Evolutionary conservation across 2,888 invertebrate species (phyloP).

Genomic region (Heliconius ismenius): DNA sequence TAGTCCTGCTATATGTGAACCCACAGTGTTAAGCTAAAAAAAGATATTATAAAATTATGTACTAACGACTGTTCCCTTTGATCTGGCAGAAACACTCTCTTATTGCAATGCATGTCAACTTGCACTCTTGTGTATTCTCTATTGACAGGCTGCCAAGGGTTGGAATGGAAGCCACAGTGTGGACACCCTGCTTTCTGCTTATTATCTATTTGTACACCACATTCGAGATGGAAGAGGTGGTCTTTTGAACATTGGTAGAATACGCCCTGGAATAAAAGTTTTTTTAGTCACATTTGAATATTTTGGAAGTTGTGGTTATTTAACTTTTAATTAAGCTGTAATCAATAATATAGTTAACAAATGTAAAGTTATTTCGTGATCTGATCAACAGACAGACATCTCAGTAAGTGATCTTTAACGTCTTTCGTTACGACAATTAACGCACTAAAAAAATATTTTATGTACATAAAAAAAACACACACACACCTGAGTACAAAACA

Average conservation of each 20-base stretch:
- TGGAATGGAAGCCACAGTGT: conserved; percentile 71
- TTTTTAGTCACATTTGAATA: background rate
- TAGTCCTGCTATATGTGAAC: too few relatives aligned
- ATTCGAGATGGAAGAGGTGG: conserved; percentile 92
- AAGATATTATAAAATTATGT: background rate
- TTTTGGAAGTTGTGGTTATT: background rate
- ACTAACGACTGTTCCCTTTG: conserved; percentile 73
- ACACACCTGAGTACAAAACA: conserved; percentile 86
- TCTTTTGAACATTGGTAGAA: conserved; percentile 90
- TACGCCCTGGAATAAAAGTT: conserved; percentile 82
- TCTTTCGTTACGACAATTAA: background rate
- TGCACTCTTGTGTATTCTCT: conserved; percentile 48
- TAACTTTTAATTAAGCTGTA: too few relatives aligned
- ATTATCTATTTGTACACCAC: conserved; percentile 79
- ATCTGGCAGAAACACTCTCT: conserved; percentile 68
- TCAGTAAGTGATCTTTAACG: background rate
- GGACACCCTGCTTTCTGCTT: conserved; percentile 66
- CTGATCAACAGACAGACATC: background rate
- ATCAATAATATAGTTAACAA: too few relatives aligned
- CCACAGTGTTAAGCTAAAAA: background rate
- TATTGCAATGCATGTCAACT: conserved; percentile 66
- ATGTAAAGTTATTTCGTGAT: too few relatives aligned
- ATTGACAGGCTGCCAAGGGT: conserved; percentile 68
- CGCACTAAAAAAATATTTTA: background rate
- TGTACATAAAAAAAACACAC: background rate